Evolutionary conservation across 2,888 invertebrate species (phyloP).

Genomic region (Tetropium fuscum): DNA sequence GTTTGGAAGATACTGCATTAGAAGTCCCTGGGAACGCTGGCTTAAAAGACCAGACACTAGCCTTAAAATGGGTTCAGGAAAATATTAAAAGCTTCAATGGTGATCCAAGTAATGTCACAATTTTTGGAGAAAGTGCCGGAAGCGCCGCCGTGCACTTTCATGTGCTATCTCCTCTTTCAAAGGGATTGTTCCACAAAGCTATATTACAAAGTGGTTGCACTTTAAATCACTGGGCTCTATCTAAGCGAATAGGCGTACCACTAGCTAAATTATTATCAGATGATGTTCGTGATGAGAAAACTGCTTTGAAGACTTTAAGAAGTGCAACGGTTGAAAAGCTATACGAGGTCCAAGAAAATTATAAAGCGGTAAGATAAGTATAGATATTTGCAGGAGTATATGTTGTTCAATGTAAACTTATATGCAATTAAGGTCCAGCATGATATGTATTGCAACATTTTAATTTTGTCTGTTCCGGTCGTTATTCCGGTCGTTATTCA

Average conservation of each 20-base stretch:
- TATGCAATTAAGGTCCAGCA: too few relatives aligned
- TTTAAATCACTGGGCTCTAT: conserved; percentile 42
- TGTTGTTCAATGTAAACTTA: too few relatives aligned
- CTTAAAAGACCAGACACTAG: conserved; percentile 67
- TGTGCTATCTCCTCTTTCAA: conserved; percentile 65
- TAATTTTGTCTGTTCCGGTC: too few relatives aligned
- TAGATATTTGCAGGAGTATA: too few relatives aligned
- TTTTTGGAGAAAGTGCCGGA: conserved; percentile 69
- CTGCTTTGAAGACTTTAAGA: conserved; percentile 61
- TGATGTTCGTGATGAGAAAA: conserved; percentile 56
- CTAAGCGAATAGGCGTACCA: conserved; percentile 32
- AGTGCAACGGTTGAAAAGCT: conserved; percentile 56
- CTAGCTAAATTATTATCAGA: conserved; percentile 43
- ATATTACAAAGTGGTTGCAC: conserved; percentile 50
- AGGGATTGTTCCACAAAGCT: conserved; percentile 52
- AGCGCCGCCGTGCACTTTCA: conserved; percentile 65
- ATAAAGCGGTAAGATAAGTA: conserved; percentile 38
- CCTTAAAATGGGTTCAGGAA: conserved; percentile 67
- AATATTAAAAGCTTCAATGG: conserved; percentile 67
- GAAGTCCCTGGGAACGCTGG: conserved; percentile 68
- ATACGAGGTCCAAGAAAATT: conserved; percentile 30
- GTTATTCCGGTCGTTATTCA: too few relatives aligned
- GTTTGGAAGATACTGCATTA: conserved; percentile 63
- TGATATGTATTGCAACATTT: too few relatives aligned
- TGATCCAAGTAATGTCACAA: conserved; percentile 67